Conservation (phyloP, 1,140 invertebrate species). For the Hylaeus anthracinus region DNA sequence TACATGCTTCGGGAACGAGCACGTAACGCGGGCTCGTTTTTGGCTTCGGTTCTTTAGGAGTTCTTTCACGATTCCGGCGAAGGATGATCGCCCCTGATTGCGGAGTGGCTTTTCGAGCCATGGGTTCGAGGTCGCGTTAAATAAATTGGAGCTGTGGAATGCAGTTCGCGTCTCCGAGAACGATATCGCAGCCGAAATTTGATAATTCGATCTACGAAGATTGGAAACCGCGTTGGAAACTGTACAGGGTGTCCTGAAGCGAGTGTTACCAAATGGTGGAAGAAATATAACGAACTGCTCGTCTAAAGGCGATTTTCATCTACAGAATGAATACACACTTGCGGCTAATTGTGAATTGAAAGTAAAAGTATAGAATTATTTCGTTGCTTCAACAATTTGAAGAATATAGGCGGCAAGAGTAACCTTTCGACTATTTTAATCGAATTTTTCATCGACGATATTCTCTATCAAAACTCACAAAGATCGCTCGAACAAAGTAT, state of each 20-base stretch:
- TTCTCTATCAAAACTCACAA: no score
- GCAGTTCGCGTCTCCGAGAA: background rate
- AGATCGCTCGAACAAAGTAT: no score
- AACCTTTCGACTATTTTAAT: no score
- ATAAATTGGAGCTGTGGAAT: background rate
- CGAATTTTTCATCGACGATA: no score
- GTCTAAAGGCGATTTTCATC: no score
- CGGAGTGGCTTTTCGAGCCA: background rate
- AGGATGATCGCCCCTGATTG: slow-evolving; percentile 17
- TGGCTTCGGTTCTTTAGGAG: slow-evolving; percentile 3
- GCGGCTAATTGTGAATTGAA: no score
- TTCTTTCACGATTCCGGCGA: slow-evolving; percentile 14
- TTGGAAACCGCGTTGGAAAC: background rate
- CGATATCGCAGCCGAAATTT: background rate
- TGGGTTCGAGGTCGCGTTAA: background rate
- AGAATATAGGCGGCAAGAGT: no score
- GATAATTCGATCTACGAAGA: background rate
- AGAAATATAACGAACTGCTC: no score
- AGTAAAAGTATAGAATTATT: no score
- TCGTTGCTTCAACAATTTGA: no score
- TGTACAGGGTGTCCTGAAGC: background rate
- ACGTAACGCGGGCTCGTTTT: slow-evolving; percentile 1
- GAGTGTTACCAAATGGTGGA: no score
- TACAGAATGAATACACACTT: no score
- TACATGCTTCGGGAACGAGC: background rate